These are phyloP conservation scores for Hystrix brachyura DNA, from an alignment of 2,113 vertebrate species.

Conservation along the genomic window DNA sequence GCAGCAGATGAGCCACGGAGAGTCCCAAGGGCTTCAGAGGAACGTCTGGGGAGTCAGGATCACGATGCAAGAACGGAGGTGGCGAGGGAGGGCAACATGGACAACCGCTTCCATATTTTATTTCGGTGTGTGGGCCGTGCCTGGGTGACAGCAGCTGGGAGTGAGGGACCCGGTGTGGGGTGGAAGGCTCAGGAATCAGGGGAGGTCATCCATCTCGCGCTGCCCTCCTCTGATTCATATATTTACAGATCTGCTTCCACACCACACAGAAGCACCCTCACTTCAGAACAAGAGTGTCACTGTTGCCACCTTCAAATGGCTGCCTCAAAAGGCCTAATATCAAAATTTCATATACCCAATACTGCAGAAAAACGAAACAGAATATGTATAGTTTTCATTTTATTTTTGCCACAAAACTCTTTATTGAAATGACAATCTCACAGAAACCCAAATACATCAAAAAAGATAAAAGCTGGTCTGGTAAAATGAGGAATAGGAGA, in stretches of 20 bases:
- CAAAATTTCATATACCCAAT: not conserved
- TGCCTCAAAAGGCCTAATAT: not conserved
- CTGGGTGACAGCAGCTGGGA: not conserved
- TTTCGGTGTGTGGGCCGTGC: too few species aligned
- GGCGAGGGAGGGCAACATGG: not conserved
- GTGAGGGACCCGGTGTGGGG: not conserved
- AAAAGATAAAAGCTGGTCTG: not conserved
- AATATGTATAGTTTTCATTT: not conserved
- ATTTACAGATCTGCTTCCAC: not conserved
- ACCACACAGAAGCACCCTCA: not conserved
- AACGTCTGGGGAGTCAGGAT: not conserved
- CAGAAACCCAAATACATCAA: not conserved
- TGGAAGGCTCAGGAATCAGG: not conserved
- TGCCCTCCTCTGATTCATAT: not conserved
- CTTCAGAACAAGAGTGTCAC: not conserved
- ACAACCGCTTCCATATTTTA: not conserved
- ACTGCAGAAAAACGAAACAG: not conserved
- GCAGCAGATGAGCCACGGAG: not conserved
- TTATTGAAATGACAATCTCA: constrained; percentile 30
- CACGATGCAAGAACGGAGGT: not conserved
- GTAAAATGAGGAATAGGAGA: not conserved
- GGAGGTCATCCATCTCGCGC: not conserved
- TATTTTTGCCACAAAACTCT: not conserved
- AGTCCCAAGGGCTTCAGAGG: not conserved
- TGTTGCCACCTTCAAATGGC: not conserved